A percentile compares a stretch with the other conserved stretches of the same genome.
Evolutionary conservation across 1,140 invertebrate genomes (phyloP).

Genomic region (Gonatopus flavifemur): DNA sequence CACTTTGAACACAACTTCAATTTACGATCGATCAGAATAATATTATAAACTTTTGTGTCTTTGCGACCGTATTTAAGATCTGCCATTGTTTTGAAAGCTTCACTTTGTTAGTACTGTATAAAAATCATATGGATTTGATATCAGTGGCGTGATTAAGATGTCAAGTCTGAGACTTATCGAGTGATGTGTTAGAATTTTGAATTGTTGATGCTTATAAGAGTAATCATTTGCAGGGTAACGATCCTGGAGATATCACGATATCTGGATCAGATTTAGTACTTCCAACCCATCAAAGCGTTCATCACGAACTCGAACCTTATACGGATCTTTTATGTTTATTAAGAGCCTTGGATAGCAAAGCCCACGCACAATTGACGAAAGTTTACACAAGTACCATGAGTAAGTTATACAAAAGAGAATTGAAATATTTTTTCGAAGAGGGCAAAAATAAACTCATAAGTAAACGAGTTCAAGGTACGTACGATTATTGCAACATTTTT

Average conservation of each 20-base stretch:
- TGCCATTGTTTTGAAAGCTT: too few species aligned
- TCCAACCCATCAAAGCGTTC: conserved; percentile 76
- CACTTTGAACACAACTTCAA: too few species aligned
- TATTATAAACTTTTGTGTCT: too few species aligned
- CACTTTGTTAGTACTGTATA: too few species aligned
- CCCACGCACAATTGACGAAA: conserved; percentile 77
- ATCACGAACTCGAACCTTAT: conserved; percentile 81
- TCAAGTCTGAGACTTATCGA: not conserved
- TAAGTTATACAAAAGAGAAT: conserved; percentile 83
- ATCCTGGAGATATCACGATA: conserved; percentile 63
- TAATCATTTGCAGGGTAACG: conserved; percentile 63
- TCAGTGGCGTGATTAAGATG: not conserved
- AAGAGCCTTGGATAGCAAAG: conserved; percentile 80
- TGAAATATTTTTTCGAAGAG: conserved; percentile 77
- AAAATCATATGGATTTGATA: too few species aligned
- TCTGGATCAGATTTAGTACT: conserved; percentile 65
- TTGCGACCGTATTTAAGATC: too few species aligned
- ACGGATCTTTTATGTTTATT: conserved; percentile 89
- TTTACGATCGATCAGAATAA: too few species aligned
- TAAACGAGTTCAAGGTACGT: conserved; percentile 43
- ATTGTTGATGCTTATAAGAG: conserved; percentile 7
- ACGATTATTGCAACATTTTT: conserved; percentile 5
- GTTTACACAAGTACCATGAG: conserved; percentile 78
- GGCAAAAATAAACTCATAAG: conserved; percentile 62
- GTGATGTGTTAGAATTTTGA: not conserved